phyloP scores from a whole-genome alignment of 2,888 invertebrate genomes.

The Eilema sororculum region DNA sequence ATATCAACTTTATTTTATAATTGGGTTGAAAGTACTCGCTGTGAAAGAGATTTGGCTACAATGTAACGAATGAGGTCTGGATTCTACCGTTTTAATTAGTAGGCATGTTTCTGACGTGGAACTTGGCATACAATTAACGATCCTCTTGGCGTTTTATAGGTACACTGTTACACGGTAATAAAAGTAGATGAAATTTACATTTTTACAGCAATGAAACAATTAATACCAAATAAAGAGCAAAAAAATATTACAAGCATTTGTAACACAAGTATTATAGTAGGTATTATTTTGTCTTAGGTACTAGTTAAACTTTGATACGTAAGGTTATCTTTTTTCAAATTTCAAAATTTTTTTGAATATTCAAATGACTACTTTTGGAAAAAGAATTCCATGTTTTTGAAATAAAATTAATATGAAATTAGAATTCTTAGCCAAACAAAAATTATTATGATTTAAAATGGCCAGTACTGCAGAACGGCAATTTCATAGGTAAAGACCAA shows the following conservation, averaged over 20 bases:
- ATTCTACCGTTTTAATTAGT: constrained; percentile 32
- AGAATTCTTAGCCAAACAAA: no score
- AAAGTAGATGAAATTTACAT: background rate
- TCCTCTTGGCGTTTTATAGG: constrained; percentile 22
- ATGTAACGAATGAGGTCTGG: constrained; percentile 28
- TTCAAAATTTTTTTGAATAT: no score
- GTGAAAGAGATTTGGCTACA: constrained; percentile 24
- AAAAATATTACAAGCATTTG: background rate
- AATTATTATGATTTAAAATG: no score
- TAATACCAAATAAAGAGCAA: background rate
- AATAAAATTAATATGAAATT: no score
- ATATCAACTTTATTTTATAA: constrained; percentile 9
- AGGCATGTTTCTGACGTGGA: constrained; percentile 31
- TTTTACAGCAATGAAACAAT: background rate
- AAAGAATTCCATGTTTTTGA: no score
- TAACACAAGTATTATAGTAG: background rate
- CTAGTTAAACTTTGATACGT: no score
- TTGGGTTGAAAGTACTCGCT: constrained; percentile 11
- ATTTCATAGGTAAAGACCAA: no score
- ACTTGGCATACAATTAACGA: constrained; percentile 27
- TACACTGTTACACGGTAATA: background rate
- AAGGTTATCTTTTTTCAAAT: no score
- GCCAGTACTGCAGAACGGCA: no score
- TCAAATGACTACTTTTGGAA: no score
- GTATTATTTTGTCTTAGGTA: no score